Evolutionary conservation across 2,888 invertebrate species (phyloP), one percentile per base, ranked within the genome.

Genomic region (Eupeodes luniger): DNA sequence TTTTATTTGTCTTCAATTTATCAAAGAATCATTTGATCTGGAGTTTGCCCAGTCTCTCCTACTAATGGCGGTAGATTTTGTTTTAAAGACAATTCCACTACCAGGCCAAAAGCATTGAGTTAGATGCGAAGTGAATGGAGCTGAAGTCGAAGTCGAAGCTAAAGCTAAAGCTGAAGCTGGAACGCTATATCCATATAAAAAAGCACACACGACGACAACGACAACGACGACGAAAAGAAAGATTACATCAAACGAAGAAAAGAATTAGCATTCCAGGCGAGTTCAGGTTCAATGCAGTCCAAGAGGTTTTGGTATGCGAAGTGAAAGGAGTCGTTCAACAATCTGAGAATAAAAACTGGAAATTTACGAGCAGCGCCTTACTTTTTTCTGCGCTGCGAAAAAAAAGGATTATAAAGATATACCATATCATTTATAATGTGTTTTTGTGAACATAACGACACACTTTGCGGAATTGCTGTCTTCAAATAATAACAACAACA

Each of bases 251-350:
- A 85, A 85, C 74, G 81, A 82, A 88, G 88, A 85, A 85, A 85
- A 85, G 81, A 90, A 90, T 90, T 90, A 90, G 90, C 90, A 90
- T 90, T 90, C 90, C 89, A 81, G 75, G 80, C 88, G 88, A 89
- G 86, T 90, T 90, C 90, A 90, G 90, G 90, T 90, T 90, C 88
- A 89, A 85, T 89, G 90, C 89, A 90, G 83, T 85, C 72, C 85
- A 81, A 76, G 86, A 86, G 78, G 87, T 47, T 83, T 86, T 90
- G 91, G 91, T 91, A 91, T 91, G 91, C 81, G 79, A 91, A 91
- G 91, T 91, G 91, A 91, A 91, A 91, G 91, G 91, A 91, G 91
- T 91, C 91, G 90, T 89, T 90, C 90, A 85, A 90, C 90, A 91
- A 90, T 89, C 78, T 89, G 70, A 89, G 81, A 82, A 89, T 81